Base-by-base conservation (phyloP, 2,113 vertebrate species). In the Gobiocypris rarus region DNA sequence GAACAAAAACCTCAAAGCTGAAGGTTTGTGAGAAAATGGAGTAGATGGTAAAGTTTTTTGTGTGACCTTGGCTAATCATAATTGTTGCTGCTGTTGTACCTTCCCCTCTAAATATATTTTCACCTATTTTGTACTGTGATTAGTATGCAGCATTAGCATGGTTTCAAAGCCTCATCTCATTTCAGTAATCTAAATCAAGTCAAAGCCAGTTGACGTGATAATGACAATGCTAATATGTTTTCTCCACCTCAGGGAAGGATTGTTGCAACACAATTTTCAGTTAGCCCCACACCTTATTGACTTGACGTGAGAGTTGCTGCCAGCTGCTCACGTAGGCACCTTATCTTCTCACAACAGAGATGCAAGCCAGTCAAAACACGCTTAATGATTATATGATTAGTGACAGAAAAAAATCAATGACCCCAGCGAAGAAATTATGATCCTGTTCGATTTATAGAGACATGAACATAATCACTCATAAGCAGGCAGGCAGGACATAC, bases 251-350 rank as follows among this genome's bases (percentile, higher is more conserved):
- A 31, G 54, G 50, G 19, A 56, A 48, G 28, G 28, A 67, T 54
- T 74, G 52, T n/a, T 73, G 31, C 56, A 67, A 61, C 75, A 83
- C 45, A 67, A 58, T 80, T 63, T 31, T 43, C 65, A 61, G 31
- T 76, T 84, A 70, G 52, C 45, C 34, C 26, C 28, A 54, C 52
- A 83, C 48, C 34, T 83, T 74, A 83, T 86, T 86, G 71, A 56
- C 54, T 79, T 11, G 50, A 75, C 59, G 14, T 63, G 59, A 11
- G 59, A 26, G 71, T 54, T 41, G 82, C 56, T 74, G 31, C 54
- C 41, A 58, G 77, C 41, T 28, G 67, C 63, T 80, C 43, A 63
- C 41, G 50, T 26, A 77, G 84, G n/a, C 65, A 65, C 50, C 56
- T 31, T 59, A 63, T 52, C 52, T 54, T 41, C 58, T 63, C 69